Evolutionary conservation across 2,888 invertebrate genomes (phyloP), one percentile per base, ranked within the genome.

Genomic region (Cenopis cana): DNA sequence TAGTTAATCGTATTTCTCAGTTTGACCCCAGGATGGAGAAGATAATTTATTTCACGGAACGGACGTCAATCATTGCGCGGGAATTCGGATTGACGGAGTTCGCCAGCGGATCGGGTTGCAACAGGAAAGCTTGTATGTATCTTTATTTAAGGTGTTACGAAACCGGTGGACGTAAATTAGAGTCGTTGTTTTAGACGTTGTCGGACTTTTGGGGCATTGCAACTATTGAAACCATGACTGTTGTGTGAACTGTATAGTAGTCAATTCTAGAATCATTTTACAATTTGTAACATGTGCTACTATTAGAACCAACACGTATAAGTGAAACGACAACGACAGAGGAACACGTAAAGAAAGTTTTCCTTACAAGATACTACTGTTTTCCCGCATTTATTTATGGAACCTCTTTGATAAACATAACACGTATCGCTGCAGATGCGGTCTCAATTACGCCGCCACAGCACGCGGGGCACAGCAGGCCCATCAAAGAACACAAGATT

Each of bases 1-100:
- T 76, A 82, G 81, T 84, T 86, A 89, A 88, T 88, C 85, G 84
- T 81, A 83, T 84, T 85, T 84, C 79, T 81, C 78, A 80, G 82
- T 82, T 78, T 85, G 87, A 86, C 82, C 83, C 78, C 59, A 82
- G 82, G 82, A 83, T 82, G 78, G 76, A 71, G 74, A 77, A 80
- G 70, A 75, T 80, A 83, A 86, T 87, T 86, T 85, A 81, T 86
- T 82, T 82, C 75, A 78, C 76, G 76, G 81, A 85, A 85, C 83
- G 77, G 75, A 79, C 79, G 87, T 88, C 87, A 88, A 86, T 89
- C 86, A 84, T 77, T 68, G 69, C 77, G 56, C 80, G 80, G 75
- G 84, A 84, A 84, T 83, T 80, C 78, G 76, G 76, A 80, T 79
- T 78, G 81, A 82, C 77, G 76, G 72, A 73, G 74, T 72, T 75